Evolutionary conservation across 2,888 invertebrate genomes (phyloP), one percentile per base, ranked within the genome.

Genomic region (Cryptops parisi): DNA sequence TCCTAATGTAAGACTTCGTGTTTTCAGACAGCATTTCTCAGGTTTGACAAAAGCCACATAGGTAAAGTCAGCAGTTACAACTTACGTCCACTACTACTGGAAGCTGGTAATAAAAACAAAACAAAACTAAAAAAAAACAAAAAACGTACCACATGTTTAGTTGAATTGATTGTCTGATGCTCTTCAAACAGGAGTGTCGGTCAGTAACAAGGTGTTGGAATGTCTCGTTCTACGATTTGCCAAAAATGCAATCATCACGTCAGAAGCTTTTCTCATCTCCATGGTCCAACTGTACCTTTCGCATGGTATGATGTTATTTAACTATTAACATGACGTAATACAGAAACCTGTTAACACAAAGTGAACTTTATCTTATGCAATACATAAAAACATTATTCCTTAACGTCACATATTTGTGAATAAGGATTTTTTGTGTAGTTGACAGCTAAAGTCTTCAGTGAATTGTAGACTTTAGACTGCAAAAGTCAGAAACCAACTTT

Each of bases 171-270:
- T 1, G 22, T 3, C 2, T 24, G n/a, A 17, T 43, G 52, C 27
- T 46, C 39, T 22, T n/a, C 38, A 23, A 50, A 15, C 41, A 59
- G 62, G 79, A 22, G 75, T 77, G 62, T 77, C 75, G 60, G 81
- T 82, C 55, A 79, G 79, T 68, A 83, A 81, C 70, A 84, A 82
- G 72, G 83, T 83, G 50, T 74, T 82, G 59, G 82, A 82, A 72
- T 78, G 80, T 64, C 69, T 81, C 53, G 79, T 81, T 58, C 70
- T 80, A 60, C 70, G 81, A 58, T 81, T 78, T 70, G 76, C 80
- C 58, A 77, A 77, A 63, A 76, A 76, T 64, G 70, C 73, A 52
- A 63, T 72, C 47, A 67, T 80, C 43, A 72, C 77, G 1, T 73
- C 77, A 2, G 79, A 79, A 64, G 75, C 75, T 56, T 80, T 77